Evolutionary conservation across 2,113 vertebrate genomes (phyloP), one percentile per base, ranked within the genome.

Genomic region (Corythornis cristatus): DNA sequence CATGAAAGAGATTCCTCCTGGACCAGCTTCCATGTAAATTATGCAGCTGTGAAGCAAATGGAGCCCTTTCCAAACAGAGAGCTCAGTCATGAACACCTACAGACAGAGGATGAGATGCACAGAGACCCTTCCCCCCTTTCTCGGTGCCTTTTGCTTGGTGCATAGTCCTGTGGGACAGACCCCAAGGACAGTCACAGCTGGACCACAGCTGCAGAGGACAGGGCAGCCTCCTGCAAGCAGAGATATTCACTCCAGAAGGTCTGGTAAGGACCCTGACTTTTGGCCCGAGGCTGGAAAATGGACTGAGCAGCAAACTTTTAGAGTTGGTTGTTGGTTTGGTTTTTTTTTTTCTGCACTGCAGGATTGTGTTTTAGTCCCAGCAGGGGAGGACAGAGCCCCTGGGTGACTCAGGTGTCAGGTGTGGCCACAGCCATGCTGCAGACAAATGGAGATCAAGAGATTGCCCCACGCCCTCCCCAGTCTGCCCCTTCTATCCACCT

Each of bases 1-100:
- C 79, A 75, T 81, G 75, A 93, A 95, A 91, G 91, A 82, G 70
- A 93, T 67, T 68, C 46, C 46, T 51, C 48, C 72, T 46, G 86
- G 67, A 86, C 26, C 73, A 74, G 78, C 67, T 89, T 66, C 86
- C 31, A 71, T 56, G 74, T 79, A 85, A 92, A 93, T 94, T 23
- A 80, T 50, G 25, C 62, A 85, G 83, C 85, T 86, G 76, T 4
- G 48, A 62, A 81, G 89, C 42, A 83, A 91, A 83, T 15, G 1
- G 60, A 86, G 50, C 31, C 46, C 42, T 23, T 79, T 79, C 76
- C n/a, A 61, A 88, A 64, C 57, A 57, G 56, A 81, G 73, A 6
- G 0, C 80, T 78, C 77, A 48, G 58, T 7, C 88, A 79, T 54
- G 26, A 89, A 40, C 75, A 89, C 25, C 78, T 58, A 57, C 64